Evolutionary conservation across 2,888 invertebrate genomes (phyloP), one percentile per base, ranked within the genome.

Genomic region (Apamea anceps): DNA sequence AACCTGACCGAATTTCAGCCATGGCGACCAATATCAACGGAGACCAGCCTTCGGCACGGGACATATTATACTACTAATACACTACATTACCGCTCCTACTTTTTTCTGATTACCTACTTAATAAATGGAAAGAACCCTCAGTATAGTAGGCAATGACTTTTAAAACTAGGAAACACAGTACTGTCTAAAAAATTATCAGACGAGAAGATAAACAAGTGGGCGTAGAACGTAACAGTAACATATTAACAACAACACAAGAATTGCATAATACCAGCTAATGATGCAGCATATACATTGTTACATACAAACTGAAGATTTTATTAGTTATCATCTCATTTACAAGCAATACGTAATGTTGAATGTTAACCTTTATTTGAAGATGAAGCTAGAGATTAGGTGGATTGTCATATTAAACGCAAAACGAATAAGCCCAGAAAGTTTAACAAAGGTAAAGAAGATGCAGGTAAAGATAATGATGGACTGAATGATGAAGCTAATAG

Each of bases 241-340:
- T 60, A 73, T 73, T 60, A 71, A 71, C 25, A 70, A 84, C 48
- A 67, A 63, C 28, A 71, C 25, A 32, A 51, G 32, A 25, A 42
- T 85, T 67, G 28, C 73, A 71, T 74, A 85, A 84, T 45, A 74
- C 51, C 10, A 70, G 54, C 75, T 66, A 57, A 74, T 67, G 71
- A 74, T 42, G 4, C 42, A 42, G 42, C 42, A 42, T 42, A 42
- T 42, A 42, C 7, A 42, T 72, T 60, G 25, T 72, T 72, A 70
- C 48, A 57, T 42, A 77, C 71, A 67, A 62, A 63, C 42, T 37
- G 25, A 60, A 75, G 18, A 75, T 21, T 32, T 51, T 51, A 45
- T 57, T 65, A 60, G 42, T 28, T 57, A 67, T 57, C 62, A 18
- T 67, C 57, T 57, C 13, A 74, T 80, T 85, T 51, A 63, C 57